A percentile compares a stretch with the other conserved stretches of the same genome.
These are phyloP conservation scores for Chloroceryle aenea DNA, from an alignment of 2,113 vertebrate species.

Conservation along the genomic window DNA sequence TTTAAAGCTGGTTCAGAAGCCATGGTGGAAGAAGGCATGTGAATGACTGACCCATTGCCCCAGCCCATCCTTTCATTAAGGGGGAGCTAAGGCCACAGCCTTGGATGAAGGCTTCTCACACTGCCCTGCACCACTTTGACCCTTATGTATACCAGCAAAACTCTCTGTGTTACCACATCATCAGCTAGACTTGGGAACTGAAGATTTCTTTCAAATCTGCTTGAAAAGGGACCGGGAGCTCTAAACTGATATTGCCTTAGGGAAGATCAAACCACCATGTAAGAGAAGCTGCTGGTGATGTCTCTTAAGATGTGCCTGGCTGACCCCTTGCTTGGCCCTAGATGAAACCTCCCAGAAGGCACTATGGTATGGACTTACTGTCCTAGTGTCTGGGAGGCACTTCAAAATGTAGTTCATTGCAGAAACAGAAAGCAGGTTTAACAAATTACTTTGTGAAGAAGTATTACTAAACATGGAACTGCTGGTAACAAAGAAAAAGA, in stretches of 20 bases:
- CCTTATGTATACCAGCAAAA: not conserved
- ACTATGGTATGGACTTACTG: not conserved
- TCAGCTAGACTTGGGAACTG: not conserved
- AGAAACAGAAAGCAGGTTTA: not conserved
- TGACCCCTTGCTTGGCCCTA: not conserved
- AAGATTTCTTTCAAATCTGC: not conserved
- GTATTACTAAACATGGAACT: not conserved
- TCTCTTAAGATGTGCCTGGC: not conserved
- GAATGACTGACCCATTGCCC: not conserved
- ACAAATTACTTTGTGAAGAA: not conserved
- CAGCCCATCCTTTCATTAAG: not conserved
- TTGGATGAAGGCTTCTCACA: not conserved
- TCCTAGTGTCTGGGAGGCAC: not conserved
- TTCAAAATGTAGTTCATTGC: fast-evolving
- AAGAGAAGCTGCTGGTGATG: not conserved
- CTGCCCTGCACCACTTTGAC: not conserved
- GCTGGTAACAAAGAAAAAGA: not conserved
- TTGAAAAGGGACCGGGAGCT: not conserved
- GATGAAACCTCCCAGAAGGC: not conserved
- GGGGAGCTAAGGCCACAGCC: not conserved
- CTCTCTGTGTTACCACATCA: not conserved
- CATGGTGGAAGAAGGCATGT: not conserved
- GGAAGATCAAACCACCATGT: not conserved
- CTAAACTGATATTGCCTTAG: not conserved
- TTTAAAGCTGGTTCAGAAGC: not conserved